Base-by-base conservation (phyloP, 2,113 vertebrate genomes). In the Nannobrachium achirus region DNA sequence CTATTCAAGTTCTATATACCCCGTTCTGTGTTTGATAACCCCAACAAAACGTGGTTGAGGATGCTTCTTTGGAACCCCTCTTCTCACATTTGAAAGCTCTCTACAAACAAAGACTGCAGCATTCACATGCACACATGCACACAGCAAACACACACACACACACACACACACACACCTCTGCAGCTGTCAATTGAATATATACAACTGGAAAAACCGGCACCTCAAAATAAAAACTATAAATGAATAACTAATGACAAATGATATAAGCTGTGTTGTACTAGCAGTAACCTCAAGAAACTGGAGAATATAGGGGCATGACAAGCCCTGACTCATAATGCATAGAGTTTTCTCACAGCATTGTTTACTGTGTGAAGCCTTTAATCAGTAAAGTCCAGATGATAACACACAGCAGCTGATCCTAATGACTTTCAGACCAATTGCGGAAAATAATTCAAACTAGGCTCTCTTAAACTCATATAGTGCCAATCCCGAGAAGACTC, bases 221-320 rank as follows among this genome's bases (percentile, higher is more conserved):
- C 66, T 66, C n/a, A n/a, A n/a, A n/a, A n/a, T n/a, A n/a, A n/a
- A n/a, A n/a, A n/a, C n/a, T n/a, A 19, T 63, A 58, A 16, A 41
- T 56, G 62, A 52, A 74, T 56, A 55, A 10, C 25, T 33, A 33
- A 48, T 18, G 39, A 1, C 8, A 20, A 58, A 46, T 71, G 57
- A 38, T 13, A 77, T 60, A 55, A 79, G 60, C 51, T 33, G 63
- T 25, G 39, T 42, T 59, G 60, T 42, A 58, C 18, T 33, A 10
- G 59, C 16, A 77, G 40, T 53, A 63, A 18, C 15, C 40, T 69
- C 1, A 57, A 55, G 70, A 52, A 78, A 72, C 71, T 60, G 16
- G 38, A 55, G 16, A 62, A 69, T 62, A 56, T 65, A 41, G 67
- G 66, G 48, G 57, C 82, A 67, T 63, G 80, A 69, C 65, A 10